Evolutionary conservation across 2,888 invertebrate species (phyloP), one percentile per base, ranked within the genome.

Genomic region (Drosophila meridiana): DNA sequence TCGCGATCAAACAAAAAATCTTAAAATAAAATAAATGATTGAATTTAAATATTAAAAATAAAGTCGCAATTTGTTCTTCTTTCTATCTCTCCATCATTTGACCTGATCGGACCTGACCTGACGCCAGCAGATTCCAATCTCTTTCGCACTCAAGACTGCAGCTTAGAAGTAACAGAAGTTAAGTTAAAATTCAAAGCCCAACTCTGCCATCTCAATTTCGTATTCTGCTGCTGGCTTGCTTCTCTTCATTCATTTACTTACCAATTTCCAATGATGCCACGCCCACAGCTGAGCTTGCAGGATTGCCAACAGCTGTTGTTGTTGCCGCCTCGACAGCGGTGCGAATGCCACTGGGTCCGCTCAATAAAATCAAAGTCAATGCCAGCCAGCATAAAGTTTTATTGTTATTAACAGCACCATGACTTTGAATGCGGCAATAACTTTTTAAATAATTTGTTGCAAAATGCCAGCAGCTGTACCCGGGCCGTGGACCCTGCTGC

Each of bases 311-410:
- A 62, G 82, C 56, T 56, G 56, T 11, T 42, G 56, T 50, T 63
- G 56, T 53, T 61, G 81, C 61, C 43, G 68, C 70, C 30, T 26
- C 52, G 52, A 28, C 70, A n/a, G 55, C 66, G 42, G 7, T 69
- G 43, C 36, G 42, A 30, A 28, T 62, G 70, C 64, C 73, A 58
- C 11, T 40, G 62, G 40, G 50, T 63, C 57, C 82, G 75, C 81
- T 80, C 83, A 90, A 83, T 90, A 91, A 85, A 90, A 91, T 90
- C 90, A 91, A 86, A 90, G 87, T 87, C 90, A 91, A 86, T 90
- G 92, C 83, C 89, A 91, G 87, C 89, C 85, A 86, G 77, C 86
- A 90, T 90, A 91, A 90, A 90, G 82, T 90, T 91, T 91, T 91
- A 90, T 84, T 83, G 82, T 90, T 91, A 90, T 91, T 91, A 88